Conservation (phyloP, 1,140 invertebrate species). For the Oreohelix idahoensis region DNA sequence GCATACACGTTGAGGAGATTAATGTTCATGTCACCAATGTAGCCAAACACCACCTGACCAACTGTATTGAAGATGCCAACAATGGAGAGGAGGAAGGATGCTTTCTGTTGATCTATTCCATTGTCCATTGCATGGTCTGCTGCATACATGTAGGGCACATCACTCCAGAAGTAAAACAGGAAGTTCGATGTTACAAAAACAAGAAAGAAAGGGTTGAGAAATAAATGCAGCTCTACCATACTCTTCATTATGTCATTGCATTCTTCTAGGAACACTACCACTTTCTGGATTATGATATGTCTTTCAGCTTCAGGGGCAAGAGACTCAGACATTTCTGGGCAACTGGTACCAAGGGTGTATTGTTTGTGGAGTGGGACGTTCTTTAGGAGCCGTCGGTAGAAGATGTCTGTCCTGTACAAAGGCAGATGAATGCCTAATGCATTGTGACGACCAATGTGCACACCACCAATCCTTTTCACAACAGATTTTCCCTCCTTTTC, state of each 20-base stretch:
- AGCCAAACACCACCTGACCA: conserved; percentile 88
- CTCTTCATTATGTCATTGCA: conserved; percentile 50
- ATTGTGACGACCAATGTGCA: conserved; percentile 35
- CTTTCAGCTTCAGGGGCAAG: not conserved
- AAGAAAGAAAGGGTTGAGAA: conserved; percentile 55
- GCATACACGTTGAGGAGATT: conserved; percentile 66
- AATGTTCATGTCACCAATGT: conserved; percentile 83
- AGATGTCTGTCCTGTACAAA: conserved; percentile 66
- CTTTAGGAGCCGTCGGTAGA: conserved; percentile 56
- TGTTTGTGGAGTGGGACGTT: conserved; percentile 47
- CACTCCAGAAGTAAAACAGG: conserved; percentile 66
- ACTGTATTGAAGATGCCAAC: conserved; percentile 81
- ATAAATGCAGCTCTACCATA: conserved; percentile 63
- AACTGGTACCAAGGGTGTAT: conserved; percentile 52
- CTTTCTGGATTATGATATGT: conserved; percentile 1
- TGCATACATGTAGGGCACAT: conserved; percentile 69
- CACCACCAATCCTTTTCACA: conserved; percentile 13
- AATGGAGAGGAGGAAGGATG: conserved; percentile 91
- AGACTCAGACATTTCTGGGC: conserved; percentile 55
- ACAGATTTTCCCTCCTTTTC: conserved; percentile 13
- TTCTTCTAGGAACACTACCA: conserved; percentile 39
- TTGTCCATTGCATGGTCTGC: conserved; percentile 59
- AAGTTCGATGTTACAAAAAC: conserved; percentile 66
- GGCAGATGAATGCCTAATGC: conserved; percentile 50
- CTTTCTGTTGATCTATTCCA: conserved; percentile 77